Evolutionary conservation across 2,888 invertebrate genomes (phyloP), one percentile per base, ranked within the genome.

Genomic region (Thalpophila matura): DNA sequence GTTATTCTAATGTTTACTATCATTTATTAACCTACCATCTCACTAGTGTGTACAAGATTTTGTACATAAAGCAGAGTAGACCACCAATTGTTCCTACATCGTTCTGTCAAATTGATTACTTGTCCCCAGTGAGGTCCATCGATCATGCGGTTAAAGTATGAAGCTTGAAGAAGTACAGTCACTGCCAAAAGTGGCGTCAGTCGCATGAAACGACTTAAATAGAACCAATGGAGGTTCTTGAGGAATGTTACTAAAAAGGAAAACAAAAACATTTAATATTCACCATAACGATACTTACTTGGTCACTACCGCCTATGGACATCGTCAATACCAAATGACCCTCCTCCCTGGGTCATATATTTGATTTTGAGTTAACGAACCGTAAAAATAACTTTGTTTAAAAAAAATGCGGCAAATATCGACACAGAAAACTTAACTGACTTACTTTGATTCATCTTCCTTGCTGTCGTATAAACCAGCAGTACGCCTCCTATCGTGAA

Each of bases 401-500:
- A n/a, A n/a, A n/a, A n/a, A n/a, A n/a, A n/a, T n/a, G n/a, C n/a
- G n/a, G n/a, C n/a, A n/a, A n/a, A n/a, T n/a, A n/a, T n/a, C n/a
- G n/a, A n/a, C n/a, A n/a, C n/a, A n/a, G n/a, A n/a, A n/a, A n/a
- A n/a, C n/a, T n/a, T n/a, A n/a, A n/a, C 1, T 2, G 3, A 82
- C 87, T 84, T 75, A 92, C 91, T 66, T 78, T 85, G 80, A 20
- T 73, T 83, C 40, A 91, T 62, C 66, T 91, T 92, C 4, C 86
- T 85, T 7, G 80, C 86, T 1, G 86, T 81, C 0, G 91, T 88
- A 24, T 92, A 92, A 0, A 92, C 91, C 1, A 91, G 33, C 0
- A 92, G 76, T 4, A 92, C 53, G 4, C 92, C 92, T 26, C 84
- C 83, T 18, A 92, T 55, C 27, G 86, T 75, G 79, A 96, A 96